Evolutionary conservation across 2,888 invertebrate species (phyloP).

Genomic region (Athalia cordata): DNA sequence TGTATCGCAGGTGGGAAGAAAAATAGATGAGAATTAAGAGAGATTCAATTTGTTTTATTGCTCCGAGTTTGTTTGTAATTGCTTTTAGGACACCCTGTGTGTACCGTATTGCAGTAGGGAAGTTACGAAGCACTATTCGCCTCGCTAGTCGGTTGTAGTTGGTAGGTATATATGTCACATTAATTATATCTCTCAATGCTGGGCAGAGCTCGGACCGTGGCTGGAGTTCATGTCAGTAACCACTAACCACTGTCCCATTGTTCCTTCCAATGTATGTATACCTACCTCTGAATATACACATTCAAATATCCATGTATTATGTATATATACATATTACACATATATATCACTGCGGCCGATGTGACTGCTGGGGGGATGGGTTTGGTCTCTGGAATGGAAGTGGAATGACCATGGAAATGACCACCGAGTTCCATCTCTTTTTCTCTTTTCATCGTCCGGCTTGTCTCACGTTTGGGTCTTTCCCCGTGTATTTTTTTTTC

Average conservation of each 20-base stretch:
- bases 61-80: not conserved
- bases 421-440: not conserved
- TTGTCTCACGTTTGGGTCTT: too few species aligned
- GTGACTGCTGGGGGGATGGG: not conserved
- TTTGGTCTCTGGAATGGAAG: constrained; percentile 17
- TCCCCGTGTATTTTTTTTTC: too few species aligned
- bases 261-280: constrained; percentile 43
- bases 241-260: constrained; percentile 66
- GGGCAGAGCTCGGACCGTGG: constrained; percentile 46
- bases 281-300: not conserved
- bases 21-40: too few species aligned
- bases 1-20: too few species aligned
- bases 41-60: too few species aligned
- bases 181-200: constrained; percentile 62
- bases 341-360: constrained; percentile 1
- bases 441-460: not conserved
- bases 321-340: not conserved
- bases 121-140: constrained; percentile 19
- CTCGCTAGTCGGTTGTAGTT: constrained; percentile 21
- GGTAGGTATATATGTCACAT: constrained; percentile 60
- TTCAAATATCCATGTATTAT: not conserved
- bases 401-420: constrained; percentile 39
- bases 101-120: not conserved
- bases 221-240: constrained; percentile 64
- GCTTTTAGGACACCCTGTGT: constrained; percentile 11